Evolutionary conservation across 1,140 invertebrate species (phyloP).

Genomic region (Galendromus occidentalis): DNA sequence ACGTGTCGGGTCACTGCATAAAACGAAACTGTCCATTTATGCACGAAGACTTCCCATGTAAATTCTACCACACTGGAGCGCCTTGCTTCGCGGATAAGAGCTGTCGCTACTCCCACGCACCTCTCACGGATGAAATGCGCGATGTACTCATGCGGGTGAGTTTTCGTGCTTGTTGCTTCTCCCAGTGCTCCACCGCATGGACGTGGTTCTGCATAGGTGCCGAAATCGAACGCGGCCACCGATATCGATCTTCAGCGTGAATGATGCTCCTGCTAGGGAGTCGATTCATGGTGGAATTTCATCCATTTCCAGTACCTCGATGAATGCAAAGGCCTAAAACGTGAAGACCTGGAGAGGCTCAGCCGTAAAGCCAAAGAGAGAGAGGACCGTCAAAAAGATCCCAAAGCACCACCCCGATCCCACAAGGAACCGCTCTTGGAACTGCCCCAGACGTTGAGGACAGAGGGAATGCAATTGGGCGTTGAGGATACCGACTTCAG

Average conservation of each 20-base stretch:
- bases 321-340: conserved; percentile 5
- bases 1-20: conserved; percentile 79
- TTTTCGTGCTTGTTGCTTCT: not conserved
- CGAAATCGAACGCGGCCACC: not conserved
- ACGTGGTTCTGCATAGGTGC: not conserved
- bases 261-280: not conserved
- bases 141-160: conserved; percentile 32
- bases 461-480: not conserved
- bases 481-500: not conserved
- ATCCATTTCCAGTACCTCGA: not conserved
- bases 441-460: not conserved
- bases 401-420: not conserved
- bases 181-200: not conserved
- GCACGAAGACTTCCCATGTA: conserved; percentile 92
- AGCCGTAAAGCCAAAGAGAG: conserved; percentile 1
- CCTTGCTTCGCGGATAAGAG: conserved; percentile 52
- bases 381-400: not conserved
- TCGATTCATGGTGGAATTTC: not conserved
- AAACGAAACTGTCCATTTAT: conserved; percentile 89
- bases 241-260: not conserved
- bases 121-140: conserved; percentile 48
- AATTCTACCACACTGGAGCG: conserved; percentile 80
- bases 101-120: conserved; percentile 83
- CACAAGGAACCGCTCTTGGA: not conserved
- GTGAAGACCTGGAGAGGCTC: not conserved